A percentile compares a stretch with the other conserved stretches of the same genome.
Conservation (phyloP, 1,140 invertebrate genomes). For the Idris sp. region DNA sequence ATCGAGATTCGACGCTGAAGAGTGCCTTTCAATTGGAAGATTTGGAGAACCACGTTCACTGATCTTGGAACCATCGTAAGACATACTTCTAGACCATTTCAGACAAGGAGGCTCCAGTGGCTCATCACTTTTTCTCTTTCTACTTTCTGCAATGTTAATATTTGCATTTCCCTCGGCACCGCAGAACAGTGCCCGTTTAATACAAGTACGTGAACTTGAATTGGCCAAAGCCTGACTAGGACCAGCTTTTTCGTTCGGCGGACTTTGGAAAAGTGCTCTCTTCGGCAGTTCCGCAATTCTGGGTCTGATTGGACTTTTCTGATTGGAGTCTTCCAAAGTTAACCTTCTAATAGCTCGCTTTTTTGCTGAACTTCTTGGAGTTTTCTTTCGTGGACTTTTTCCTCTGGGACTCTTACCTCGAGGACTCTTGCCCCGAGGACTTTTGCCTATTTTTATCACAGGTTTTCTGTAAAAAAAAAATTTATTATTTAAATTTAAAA, state of each 20-base stretch:
- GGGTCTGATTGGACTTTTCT: constrained; percentile 68
- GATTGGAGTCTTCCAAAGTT: constrained; percentile 62
- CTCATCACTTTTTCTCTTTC: constrained; percentile 79
- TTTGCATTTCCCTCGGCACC: too few relatives aligned
- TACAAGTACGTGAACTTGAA: constrained; percentile 72
- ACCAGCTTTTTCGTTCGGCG: constrained; percentile 72
- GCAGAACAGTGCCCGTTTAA: constrained; percentile 81
- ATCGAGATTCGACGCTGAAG: constrained; percentile 28
- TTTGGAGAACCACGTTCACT: constrained; percentile 50
- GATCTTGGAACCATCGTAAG: constrained; percentile 77
- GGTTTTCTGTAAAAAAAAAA: constrained; percentile 66
- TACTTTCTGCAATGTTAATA: constrained; percentile 64
- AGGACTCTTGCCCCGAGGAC: constrained; percentile 21
- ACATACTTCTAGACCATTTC: constrained; percentile 81
- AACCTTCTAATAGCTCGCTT: constrained; percentile 68
- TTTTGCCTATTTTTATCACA: constrained; percentile 56
- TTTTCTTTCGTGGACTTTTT: constrained; percentile 70
- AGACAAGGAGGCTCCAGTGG: constrained; percentile 75
- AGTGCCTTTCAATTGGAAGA: constrained; percentile 60
- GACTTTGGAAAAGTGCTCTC: constrained; percentile 83
- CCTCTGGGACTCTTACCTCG: constrained; percentile 69
- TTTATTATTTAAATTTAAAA: too few relatives aligned
- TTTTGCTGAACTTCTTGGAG: constrained; percentile 72
- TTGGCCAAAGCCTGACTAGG: constrained; percentile 66
- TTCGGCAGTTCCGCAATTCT: constrained; percentile 79